Evolutionary conservation across 2,888 invertebrate genomes (phyloP).

Genomic region (Polylopha cassiicola): DNA sequence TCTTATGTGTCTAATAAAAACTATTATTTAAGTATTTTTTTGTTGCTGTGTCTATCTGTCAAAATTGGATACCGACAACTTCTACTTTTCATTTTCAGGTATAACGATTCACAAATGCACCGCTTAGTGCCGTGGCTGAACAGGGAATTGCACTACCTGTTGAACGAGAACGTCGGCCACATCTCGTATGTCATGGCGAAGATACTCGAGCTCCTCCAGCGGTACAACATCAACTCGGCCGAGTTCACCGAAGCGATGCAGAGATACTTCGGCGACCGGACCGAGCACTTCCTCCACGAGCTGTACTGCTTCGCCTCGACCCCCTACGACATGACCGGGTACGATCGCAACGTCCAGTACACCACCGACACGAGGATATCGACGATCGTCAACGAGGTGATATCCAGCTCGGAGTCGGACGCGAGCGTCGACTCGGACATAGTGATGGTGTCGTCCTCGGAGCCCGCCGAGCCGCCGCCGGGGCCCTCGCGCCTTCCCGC

Average conservation of each 20-base stretch:
- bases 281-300: slow-evolving; percentile 94
- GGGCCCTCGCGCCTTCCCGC: slow-evolving; percentile 38
- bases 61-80: slow-evolving; percentile 1
- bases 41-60: neutral
- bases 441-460: slow-evolving; percentile 53
- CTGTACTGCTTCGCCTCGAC: slow-evolving; percentile 91
- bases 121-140: slow-evolving; percentile 92
- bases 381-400: slow-evolving; percentile 76
- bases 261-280: slow-evolving; percentile 82
- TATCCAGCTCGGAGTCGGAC: slow-evolving; percentile 58
- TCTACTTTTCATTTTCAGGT: slow-evolving; percentile 65
- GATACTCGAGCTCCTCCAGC: slow-evolving; percentile 82
- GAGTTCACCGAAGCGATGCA: slow-evolving; percentile 84
- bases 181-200: slow-evolving; percentile 82
- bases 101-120: slow-evolving; percentile 87
- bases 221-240: slow-evolving; percentile 80
- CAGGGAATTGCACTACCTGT: slow-evolving; percentile 87
- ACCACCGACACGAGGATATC: slow-evolving; percentile 74
- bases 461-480: slow-evolving; percentile 37
- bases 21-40: neutral
- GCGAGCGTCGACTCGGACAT: slow-evolving; percentile 58
- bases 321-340: slow-evolving; percentile 89
- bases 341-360: slow-evolving; percentile 84
- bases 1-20: slow-evolving; percentile 9
- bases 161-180: slow-evolving; percentile 80